phyloP scores from a whole-genome alignment of 2,113 vertebrate genomes.

The Rhynchopsitta pachyrhyncha region DNA sequence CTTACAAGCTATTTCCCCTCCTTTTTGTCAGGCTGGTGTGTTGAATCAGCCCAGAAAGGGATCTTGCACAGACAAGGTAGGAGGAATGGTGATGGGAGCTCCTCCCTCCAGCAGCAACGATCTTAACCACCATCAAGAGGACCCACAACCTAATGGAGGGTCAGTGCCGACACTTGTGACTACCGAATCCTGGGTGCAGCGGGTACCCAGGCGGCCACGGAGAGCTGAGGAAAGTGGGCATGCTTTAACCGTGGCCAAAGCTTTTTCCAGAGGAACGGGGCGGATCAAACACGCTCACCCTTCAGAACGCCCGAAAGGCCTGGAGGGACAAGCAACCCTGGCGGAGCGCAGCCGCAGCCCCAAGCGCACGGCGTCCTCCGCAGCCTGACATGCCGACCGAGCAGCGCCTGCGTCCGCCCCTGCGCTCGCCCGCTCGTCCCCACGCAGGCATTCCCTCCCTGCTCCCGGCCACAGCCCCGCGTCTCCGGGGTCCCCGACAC shows the following conservation, averaged over 20 bases:
- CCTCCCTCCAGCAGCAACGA: not conserved
- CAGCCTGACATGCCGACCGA: accelerated
- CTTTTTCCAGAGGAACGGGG: not conserved
- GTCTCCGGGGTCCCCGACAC: no score
- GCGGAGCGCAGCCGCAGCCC: not conserved
- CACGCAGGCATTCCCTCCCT: not conserved
- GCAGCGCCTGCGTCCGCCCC: not conserved
- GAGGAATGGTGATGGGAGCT: not conserved
- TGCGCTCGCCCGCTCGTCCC: not conserved
- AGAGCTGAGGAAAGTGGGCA: not conserved
- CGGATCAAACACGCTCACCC: not conserved
- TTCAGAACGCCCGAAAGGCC: not conserved
- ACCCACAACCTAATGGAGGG: not conserved
- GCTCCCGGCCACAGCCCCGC: accelerated
- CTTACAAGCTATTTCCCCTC: not conserved
- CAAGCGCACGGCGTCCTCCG: accelerated
- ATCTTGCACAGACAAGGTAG: not conserved
- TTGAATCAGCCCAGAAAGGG: not conserved
- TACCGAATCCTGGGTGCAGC: no score
- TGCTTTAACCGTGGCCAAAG: not conserved
- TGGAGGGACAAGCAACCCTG: not conserved
- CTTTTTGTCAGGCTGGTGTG: not conserved
- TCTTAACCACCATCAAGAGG: not conserved
- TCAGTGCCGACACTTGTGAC: not conserved
- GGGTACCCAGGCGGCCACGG: not conserved